Evolutionary conservation across 1,140 invertebrate species (phyloP).

Genomic region (Polypedilum pembai): DNA sequence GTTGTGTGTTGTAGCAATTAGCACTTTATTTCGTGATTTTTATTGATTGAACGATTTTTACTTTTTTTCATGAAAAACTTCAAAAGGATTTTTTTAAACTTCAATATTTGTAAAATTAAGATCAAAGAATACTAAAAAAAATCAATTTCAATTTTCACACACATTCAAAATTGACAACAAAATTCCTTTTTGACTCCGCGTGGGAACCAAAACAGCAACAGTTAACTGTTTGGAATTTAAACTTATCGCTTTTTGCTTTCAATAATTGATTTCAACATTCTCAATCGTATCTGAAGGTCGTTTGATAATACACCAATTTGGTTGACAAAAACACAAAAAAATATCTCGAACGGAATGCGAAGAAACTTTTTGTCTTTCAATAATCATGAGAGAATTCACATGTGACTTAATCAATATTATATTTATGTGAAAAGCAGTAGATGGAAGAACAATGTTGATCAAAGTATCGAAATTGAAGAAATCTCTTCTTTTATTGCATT

Average conservation of each 20-base stretch:
- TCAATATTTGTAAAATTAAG: too few relatives aligned
- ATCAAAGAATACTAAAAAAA: too few relatives aligned
- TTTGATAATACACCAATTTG: conserved; percentile 21
- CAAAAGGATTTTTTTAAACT: too few relatives aligned
- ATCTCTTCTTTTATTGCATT: not conserved
- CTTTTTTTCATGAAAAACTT: too few relatives aligned
- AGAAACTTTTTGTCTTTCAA: not conserved
- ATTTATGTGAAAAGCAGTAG: not conserved
- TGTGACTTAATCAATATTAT: conserved; percentile 26
- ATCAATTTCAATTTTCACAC: not conserved
- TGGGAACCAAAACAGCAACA: not conserved
- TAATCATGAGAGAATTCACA: conserved; percentile 1
- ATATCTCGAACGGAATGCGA: not conserved
- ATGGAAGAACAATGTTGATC: not conserved
- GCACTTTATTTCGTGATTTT: too few relatives aligned
- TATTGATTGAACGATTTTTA: too few relatives aligned
- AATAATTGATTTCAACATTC: conserved; percentile 12
- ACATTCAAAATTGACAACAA: not conserved
- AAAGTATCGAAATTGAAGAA: not conserved
- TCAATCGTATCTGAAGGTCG: not conserved
- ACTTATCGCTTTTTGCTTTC: not conserved
- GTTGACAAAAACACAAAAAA: not conserved
- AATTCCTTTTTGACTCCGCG: not conserved
- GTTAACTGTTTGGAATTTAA: not conserved
- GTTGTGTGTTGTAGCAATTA: too few relatives aligned